Base-by-base conservation (phyloP, 2,113 vertebrate species). In the Vulpes lagopus region DNA sequence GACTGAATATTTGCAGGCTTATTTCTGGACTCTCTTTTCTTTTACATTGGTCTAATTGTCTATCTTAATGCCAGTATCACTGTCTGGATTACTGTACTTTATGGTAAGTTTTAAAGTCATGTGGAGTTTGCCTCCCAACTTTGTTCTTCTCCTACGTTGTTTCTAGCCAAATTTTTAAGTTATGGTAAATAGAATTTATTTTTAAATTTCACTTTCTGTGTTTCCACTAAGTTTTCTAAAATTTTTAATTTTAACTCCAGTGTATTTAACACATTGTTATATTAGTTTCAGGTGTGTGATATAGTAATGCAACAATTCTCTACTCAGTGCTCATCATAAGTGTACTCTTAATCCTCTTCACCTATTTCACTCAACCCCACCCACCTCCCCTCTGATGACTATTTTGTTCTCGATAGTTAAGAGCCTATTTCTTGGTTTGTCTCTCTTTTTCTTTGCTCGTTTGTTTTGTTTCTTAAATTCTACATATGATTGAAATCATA, bases 141-240 rank as follows among this genome's bases (percentile, higher is more conserved):
- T 73, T 51, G n/a, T 78, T 76, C 49, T 91, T 73, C 64, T 94
- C 64, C 65, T 95, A 11, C 10, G 60, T 62, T 55, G n/a, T 84
- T 94, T 74, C 51, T 82, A 80, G 11, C 7, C 91, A 88, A 38
- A 25, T 49, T 84, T 91, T 89, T 91, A 93, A 27, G 2, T 65
- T 91, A 83, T 71, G 65, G 20, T 53, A 95, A 93, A 30, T 95
- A 62, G 27, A n/a, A 82, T 64, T 64, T 11, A 64, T 67, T 80
- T 71, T 94, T 73, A 94, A 88, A 88, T 82, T 97, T 90, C 20
- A 62, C 91, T 79, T 87, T 88, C 38, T 86, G 51, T 15, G 51
- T 74, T 67, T 87, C n/a, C 57, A 91, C 91, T 59, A 85, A 2
- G 32, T 62, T 82, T 83, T 73, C 73, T 76, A 49, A 76, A 30